phyloP scores from a whole-genome alignment of 2,888 invertebrate species.

The Griposia aprilina region DNA sequence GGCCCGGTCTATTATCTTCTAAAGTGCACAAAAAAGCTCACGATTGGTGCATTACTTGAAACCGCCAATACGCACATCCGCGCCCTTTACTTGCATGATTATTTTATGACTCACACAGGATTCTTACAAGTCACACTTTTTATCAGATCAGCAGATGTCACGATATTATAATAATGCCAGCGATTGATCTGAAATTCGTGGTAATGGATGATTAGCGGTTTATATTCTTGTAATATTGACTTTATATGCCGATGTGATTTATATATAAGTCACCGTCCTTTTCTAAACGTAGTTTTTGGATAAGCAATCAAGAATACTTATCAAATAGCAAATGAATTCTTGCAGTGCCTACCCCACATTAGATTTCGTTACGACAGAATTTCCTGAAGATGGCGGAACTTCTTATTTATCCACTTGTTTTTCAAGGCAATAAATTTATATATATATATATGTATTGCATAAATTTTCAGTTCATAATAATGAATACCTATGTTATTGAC shows the following conservation, averaged over 20 bases:
- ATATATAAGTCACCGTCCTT: not conserved
- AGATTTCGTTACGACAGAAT: not conserved
- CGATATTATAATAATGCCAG: slow-evolving; percentile 33
- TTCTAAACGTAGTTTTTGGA: not conserved
- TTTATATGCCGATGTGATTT: not conserved
- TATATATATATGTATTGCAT: too few relatives aligned
- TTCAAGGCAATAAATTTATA: too few relatives aligned
- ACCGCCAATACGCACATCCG: slow-evolving; percentile 48
- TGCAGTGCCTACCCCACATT: not conserved
- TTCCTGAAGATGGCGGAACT: too few relatives aligned
- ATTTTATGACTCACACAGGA: slow-evolving; percentile 46
- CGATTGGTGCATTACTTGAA: slow-evolving; percentile 52
- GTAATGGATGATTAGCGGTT: slow-evolving; percentile 23
- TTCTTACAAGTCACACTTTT: slow-evolving; percentile 44
- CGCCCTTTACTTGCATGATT: slow-evolving; percentile 38
- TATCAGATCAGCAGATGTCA: slow-evolving; percentile 55
- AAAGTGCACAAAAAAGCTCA: slow-evolving; percentile 42
- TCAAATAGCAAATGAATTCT: not conserved
- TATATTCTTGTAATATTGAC: not conserved
- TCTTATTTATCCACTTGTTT: too few relatives aligned
- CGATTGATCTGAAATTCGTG: slow-evolving; percentile 24
- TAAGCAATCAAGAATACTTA: not conserved
- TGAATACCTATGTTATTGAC: too few relatives aligned
- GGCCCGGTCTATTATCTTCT: slow-evolving; percentile 39
- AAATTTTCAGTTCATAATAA: too few relatives aligned